Conservation (phyloP, 2,113 vertebrate species). For the Tragelaphus scriptus region DNA sequence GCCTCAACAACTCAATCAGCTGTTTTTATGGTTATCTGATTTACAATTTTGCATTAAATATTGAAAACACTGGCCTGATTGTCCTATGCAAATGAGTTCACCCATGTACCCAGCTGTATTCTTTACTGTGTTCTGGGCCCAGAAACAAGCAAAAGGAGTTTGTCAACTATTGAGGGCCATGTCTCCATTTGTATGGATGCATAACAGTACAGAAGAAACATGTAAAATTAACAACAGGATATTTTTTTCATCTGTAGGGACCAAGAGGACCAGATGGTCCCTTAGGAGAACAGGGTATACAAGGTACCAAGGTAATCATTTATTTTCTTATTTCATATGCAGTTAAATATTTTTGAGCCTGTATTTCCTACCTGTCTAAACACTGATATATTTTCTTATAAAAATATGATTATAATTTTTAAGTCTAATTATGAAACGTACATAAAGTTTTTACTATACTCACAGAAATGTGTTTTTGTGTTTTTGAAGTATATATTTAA, state of each 20-base stretch:
- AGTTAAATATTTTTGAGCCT: not conserved
- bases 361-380: not conserved
- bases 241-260: conserved; percentile 82
- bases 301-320: conserved; percentile 90
- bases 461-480: not conserved
- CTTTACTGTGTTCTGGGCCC: not conserved
- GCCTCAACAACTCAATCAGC: not conserved
- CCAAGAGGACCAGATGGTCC: conserved; percentile 91
- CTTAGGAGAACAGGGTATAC: conserved; percentile 87
- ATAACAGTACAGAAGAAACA: not conserved
- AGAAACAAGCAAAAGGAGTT: not conserved
- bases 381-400: not conserved
- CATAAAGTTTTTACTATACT: not conserved
- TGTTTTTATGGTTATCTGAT: not conserved
- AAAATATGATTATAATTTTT: not conserved
- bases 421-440: not conserved
- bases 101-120: not conserved
- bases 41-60: not conserved
- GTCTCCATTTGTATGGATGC: not conserved
- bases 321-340: conserved; percentile 17
- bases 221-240: conserved; percentile 41
- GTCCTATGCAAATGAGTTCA: not conserved
- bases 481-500: not conserved
- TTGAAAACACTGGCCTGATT: not conserved
- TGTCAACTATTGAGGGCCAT: not conserved